phyloP scores from a whole-genome alignment of 1,140 invertebrate genomes.

The Ptiloglossa arizonensis region DNA sequence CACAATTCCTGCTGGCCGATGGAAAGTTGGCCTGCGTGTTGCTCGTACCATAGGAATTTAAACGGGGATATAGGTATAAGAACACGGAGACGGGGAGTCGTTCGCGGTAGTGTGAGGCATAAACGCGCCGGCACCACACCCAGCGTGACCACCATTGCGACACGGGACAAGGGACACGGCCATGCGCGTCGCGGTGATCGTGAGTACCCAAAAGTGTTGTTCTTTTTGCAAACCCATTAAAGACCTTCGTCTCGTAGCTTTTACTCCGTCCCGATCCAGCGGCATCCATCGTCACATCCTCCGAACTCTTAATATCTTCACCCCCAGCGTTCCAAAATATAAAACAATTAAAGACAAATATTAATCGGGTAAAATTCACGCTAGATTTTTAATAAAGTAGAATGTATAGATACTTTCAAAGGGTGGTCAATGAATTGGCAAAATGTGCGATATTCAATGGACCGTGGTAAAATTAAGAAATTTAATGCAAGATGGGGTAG shows the following conservation, averaged over 20 bases:
- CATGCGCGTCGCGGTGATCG: conserved; percentile 66
- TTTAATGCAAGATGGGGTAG: no score
- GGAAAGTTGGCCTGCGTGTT: conserved; percentile 66
- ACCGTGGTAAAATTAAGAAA: conserved; percentile 4
- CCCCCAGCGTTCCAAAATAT: background rate
- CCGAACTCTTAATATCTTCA: background rate
- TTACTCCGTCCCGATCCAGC: background rate
- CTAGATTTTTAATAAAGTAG: no score
- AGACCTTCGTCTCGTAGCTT: background rate
- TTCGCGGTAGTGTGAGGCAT: conserved; percentile 66
- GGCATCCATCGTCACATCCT: background rate
- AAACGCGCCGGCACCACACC: conserved; percentile 68
- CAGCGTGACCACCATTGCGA: conserved; percentile 61
- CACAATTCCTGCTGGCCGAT: conserved; percentile 63
- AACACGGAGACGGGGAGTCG: conserved; percentile 67
- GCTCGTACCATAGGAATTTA: conserved; percentile 64
- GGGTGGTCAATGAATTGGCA: background rate
- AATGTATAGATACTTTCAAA: background rate
- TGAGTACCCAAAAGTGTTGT: conserved; percentile 54
- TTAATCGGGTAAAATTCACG: no score
- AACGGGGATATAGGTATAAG: conserved; percentile 71
- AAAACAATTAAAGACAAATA: no score
- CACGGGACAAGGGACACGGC: conserved; percentile 48
- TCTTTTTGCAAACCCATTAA: conserved; percentile 9
- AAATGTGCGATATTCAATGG: background rate